Percentiles rank a stretch among this genome's conserved stretches.
Evolutionary conservation across 2,797 vertebrate species (phyloP).

Genomic region (Sternotherus odoratus): DNA sequence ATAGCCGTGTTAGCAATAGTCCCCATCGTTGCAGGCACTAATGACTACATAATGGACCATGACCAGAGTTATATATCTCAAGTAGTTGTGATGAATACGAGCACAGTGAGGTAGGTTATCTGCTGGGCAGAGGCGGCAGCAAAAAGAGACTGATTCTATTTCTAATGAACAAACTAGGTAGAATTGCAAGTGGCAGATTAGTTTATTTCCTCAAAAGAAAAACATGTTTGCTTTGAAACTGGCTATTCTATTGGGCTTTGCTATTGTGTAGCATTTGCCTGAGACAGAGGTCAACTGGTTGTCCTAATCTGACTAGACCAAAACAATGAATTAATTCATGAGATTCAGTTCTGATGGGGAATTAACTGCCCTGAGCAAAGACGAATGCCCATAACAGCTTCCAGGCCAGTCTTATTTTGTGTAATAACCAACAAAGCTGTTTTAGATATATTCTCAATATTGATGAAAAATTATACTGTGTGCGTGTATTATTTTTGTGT

Average conservation of each 20-base stretch:
- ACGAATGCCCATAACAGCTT: constrained; percentile 71
- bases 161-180: constrained; percentile 58
- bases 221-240: constrained; percentile 62
- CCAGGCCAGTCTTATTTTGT: constrained; percentile 62
- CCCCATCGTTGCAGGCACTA: not conserved
- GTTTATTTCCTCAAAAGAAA: constrained; percentile 67
- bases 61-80: not conserved
- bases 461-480: constrained; percentile 5
- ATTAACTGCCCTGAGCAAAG: constrained; percentile 74
- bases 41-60: not conserved
- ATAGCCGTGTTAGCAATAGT: not conserved
- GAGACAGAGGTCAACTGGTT: constrained; percentile 70
- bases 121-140: constrained; percentile 35
- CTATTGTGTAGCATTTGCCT: constrained; percentile 67
- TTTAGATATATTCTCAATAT: not conserved
- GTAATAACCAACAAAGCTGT: constrained; percentile 63
- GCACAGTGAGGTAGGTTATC: constrained; percentile 23
- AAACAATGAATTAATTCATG: constrained; percentile 57
- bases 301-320: constrained; percentile 74
- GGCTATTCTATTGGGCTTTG: constrained; percentile 60
- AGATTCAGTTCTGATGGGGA: constrained; percentile 73
- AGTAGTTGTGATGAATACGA: constrained; percentile 45
- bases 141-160: not conserved
- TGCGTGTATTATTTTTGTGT: constrained; percentile 47
- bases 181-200: constrained; percentile 67